Evolutionary conservation across 2,797 vertebrate genomes (phyloP).

Genomic region (Hydrocynus forskahlii): DNA sequence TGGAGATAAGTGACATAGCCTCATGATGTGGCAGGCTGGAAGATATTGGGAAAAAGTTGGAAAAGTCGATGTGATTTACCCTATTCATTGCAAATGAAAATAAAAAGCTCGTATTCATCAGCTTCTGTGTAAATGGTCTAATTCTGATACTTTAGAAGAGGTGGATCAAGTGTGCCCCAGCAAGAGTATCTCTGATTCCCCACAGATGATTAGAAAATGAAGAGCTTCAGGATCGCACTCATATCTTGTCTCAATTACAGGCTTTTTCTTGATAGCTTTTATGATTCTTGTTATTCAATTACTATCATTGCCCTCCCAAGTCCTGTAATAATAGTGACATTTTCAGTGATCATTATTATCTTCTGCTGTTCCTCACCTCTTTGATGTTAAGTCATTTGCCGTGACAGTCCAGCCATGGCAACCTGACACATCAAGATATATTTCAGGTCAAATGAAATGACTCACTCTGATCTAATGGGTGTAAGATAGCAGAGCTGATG

Average conservation of each 20-base stretch:
- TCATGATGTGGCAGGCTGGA: slow-evolving; percentile 72
- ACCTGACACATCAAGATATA: slow-evolving; percentile 20
- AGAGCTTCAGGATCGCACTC: background rate
- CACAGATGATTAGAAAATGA: slow-evolving; percentile 56
- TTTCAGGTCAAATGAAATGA: slow-evolving; percentile 34
- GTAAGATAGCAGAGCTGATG: slow-evolving; percentile 37
- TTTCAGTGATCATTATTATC: slow-evolving; percentile 45
- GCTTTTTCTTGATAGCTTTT: slow-evolving; percentile 32
- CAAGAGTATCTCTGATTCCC: slow-evolving; percentile 5
- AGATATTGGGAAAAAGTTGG: slow-evolving; percentile 73
- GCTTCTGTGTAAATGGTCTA: slow-evolving; percentile 47
- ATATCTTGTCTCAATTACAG: slow-evolving; percentile 53
- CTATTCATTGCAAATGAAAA: slow-evolving; percentile 79
- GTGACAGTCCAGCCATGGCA: slow-evolving; percentile 20
- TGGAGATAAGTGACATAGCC: slow-evolving; percentile 77
- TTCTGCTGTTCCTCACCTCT: slow-evolving; percentile 10
- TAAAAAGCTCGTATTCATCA: slow-evolving; percentile 71
- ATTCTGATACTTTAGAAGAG: slow-evolving; percentile 1
- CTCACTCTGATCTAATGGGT: slow-evolving; percentile 27
- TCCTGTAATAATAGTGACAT: slow-evolving; percentile 52
- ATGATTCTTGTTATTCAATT: slow-evolving; percentile 30
- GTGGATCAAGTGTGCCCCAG: background rate
- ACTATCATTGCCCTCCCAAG: slow-evolving; percentile 41
- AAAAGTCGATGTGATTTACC: slow-evolving; percentile 80
- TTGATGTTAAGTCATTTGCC: slow-evolving; percentile 45